Evolutionary conservation across 2,113 vertebrate genomes (phyloP), one percentile per base, ranked within the genome.

Genomic region (Pholis gunnellus): DNA sequence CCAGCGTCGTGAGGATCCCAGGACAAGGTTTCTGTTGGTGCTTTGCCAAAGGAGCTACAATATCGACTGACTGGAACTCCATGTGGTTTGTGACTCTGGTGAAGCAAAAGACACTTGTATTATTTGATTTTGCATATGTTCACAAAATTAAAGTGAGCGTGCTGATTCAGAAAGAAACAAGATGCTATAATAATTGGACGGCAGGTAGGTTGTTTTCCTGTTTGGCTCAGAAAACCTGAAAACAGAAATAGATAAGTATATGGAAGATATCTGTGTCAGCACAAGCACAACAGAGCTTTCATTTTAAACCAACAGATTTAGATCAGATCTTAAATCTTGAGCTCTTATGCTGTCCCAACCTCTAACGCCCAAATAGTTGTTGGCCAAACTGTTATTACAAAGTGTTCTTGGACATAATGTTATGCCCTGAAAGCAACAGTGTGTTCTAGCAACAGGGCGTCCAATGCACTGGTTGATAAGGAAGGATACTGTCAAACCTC

Each of bases 391-490:
- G n/a, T 29, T 52, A n/a, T 65, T 6, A 57, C 64, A 66, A 48
- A 31, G 5, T 48, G 44, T 52, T 75, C 65, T 44, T 50, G 9
- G 38, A 44, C 17, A 17, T 5, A 66, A 40, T n/a, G 31, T 66
- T 66, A 15, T 36, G 38, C 9, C 56, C 17, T 60, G 17, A 50
- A 66, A 57, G 20, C 31, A 13, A 56, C 5, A 60, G 22, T 66
- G 6, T 81, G 54, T 57, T 84, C 20, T 20, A 48, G 42, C 20
- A 61, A 64, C 36, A 34, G 29, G 9, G 59, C 60, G 44, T 61
- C 73, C 25, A 18, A 5, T 57, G 22, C 75, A 68, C 65, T 64
- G 44, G 14, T 38, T 85, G n/a, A 82, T 75, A 22, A 78, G 48
- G 57, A 77, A 63, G 59, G 29, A 66, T 38, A 27, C 11, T 18